Conservation (phyloP, 2,113 vertebrate species). For the Oceanites oceanicus region DNA sequence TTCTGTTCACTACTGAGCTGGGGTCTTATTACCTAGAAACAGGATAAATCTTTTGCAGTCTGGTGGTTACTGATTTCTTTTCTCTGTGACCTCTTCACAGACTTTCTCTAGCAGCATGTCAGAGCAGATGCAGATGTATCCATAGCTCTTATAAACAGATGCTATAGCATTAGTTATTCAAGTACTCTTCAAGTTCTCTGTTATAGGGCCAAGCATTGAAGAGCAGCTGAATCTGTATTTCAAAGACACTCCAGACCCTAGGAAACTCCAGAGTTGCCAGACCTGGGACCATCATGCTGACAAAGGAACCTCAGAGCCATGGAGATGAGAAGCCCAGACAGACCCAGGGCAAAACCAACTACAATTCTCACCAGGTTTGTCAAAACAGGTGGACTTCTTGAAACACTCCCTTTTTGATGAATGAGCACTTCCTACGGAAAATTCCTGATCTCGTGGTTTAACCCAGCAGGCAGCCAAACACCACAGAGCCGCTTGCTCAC, state of each 20-base stretch:
- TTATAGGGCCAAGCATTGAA: not conserved
- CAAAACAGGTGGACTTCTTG: not conserved
- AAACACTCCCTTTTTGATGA: not conserved
- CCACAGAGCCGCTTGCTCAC: too few species aligned
- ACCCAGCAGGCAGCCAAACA: too few species aligned
- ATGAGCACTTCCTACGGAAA: not conserved
- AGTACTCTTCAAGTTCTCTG: not conserved
- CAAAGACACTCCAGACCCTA: not conserved
- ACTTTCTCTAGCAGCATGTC: not conserved
- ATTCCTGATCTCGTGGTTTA: not conserved
- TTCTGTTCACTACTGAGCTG: not conserved
- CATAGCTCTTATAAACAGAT: not conserved
- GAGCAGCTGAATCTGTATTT: not conserved
- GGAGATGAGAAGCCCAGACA: not conserved
- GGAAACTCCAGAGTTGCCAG: not conserved
- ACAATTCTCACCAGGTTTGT: not conserved
- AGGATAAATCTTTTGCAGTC: not conserved
- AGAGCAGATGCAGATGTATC: not conserved
- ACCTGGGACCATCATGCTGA: not conserved
- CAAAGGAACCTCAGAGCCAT: not conserved
- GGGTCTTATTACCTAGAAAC: not conserved
- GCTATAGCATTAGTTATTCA: not conserved
- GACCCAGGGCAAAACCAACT: not conserved
- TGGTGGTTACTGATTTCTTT: not conserved
- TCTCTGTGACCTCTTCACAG: not conserved